Evolutionary conservation across 2,113 vertebrate genomes (phyloP), one percentile per base, ranked within the genome.

Genomic region (Gorsachius goisagi): DNA sequence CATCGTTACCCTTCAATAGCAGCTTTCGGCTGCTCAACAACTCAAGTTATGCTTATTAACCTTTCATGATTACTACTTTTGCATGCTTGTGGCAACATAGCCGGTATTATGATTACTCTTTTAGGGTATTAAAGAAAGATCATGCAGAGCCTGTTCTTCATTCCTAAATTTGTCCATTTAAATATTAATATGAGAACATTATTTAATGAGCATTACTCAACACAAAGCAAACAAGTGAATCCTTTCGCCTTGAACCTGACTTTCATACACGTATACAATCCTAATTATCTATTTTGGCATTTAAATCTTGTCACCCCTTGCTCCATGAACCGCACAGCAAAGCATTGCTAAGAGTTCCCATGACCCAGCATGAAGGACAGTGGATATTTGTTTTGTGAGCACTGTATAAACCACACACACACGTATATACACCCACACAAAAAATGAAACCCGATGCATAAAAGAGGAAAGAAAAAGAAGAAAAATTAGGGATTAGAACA

Each of bases 181-280:
- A 88, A 90, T 83, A 86, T 52, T 55, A 74, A 35, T 44, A 5
- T 12, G 13, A 66, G 20, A 33, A 66, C 2, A 28, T 71, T 66
- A 88, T 71, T 66, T 58, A 91, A 33, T 27, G 26, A 32, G 1
- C 9, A 64, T 47, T 53, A 90, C 7, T 81, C 75, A 80, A 88
- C 26, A 52, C 35, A 86, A 80, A 80, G 56, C 59, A 95, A 95
- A 83, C 8, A 59, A 90, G 30, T 60, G 39, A 82, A 84, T 83
- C n/a, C 20, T 82, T 90, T 73, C 2, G 2, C 82, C 82, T 66
- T 52, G 35, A 64, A 45, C 10, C 7, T 32, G 33, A 22, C 14
- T 82, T 87, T 63, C 37, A 58, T 11, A 27, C 45, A 41, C 0
- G 0, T 23, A 18, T 10, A 20, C 7, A 53, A 30, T 35, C 21